A percentile compares a stretch with the other conserved stretches of the same genome.
Conservation (phyloP, 2,888 invertebrate genomes). For the Epirrhoe alternata region DNA sequence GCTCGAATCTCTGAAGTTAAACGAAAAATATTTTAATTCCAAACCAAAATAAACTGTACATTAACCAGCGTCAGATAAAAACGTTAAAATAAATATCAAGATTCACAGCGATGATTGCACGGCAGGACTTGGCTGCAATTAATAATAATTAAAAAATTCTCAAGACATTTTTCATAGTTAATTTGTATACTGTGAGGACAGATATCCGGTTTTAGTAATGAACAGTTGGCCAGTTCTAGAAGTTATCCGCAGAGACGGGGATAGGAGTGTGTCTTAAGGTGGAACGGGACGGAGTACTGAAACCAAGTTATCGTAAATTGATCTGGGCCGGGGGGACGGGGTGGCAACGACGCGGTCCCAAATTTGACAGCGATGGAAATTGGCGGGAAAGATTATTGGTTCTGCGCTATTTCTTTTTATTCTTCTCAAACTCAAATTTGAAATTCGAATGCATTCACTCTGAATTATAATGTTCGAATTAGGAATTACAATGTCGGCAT, state of each 20-base stretch:
- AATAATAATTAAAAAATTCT: slow-evolving; percentile 33
- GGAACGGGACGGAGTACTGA: slow-evolving; percentile 79
- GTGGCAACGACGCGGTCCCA: slow-evolving; percentile 71
- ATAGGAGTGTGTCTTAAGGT: slow-evolving; percentile 78
- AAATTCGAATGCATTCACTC: slow-evolving; percentile 41
- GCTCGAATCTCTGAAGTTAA: background rate
- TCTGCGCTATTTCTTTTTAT: slow-evolving; percentile 52
- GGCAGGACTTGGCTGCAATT: slow-evolving; percentile 23
- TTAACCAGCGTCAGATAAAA: slow-evolving; percentile 6
- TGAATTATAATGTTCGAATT: slow-evolving; percentile 47
- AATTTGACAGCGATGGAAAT: slow-evolving; percentile 85
- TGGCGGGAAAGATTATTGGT: slow-evolving; percentile 84
- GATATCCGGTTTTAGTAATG: slow-evolving; percentile 60
- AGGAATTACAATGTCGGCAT: slow-evolving; percentile 48
- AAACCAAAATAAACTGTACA: background rate
- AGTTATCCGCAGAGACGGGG: slow-evolving; percentile 79
- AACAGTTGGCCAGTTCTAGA: slow-evolving; percentile 73
- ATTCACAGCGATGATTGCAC: slow-evolving; percentile 26
- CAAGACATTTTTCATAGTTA: slow-evolving; percentile 35
- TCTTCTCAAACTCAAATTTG: slow-evolving; percentile 35
- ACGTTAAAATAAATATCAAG: slow-evolving; percentile 15
- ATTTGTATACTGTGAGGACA: slow-evolving; percentile 45
- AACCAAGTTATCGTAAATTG: slow-evolving; percentile 84
- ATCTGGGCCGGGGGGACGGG: slow-evolving; percentile 71
- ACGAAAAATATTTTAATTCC: background rate